phyloP scores from a whole-genome alignment of 2,113 vertebrate species.

The Manacus vitellinus region DNA sequence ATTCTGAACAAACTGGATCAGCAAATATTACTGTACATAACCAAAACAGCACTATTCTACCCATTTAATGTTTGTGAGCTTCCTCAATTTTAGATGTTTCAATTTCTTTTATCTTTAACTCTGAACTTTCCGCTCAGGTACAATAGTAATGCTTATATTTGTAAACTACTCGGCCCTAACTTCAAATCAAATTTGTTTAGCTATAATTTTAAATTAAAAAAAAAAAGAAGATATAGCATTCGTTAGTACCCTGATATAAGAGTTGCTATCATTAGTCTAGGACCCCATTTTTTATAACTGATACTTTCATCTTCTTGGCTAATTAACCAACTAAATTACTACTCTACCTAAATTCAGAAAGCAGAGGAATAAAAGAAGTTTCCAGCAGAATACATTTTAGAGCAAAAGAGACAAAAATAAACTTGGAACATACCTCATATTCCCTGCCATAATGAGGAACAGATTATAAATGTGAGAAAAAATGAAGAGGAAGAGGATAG shows the following conservation, averaged over 20 bases:
- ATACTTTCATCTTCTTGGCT: not conserved
- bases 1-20: not conserved
- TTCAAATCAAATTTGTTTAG: not conserved
- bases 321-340: not conserved
- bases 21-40: not conserved
- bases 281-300: not conserved
- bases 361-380: not conserved
- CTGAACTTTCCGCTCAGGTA: not conserved
- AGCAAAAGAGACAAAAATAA: not conserved
- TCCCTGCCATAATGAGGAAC: conserved; percentile 89
- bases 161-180: not conserved
- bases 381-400: not conserved
- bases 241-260: not conserved
- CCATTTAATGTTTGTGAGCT: not conserved
- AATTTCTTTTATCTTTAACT: not conserved
- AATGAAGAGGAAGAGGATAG: conserved; percentile 97
- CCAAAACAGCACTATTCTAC: not conserved
- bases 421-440: conserved; percentile 87
- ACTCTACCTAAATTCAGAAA: not conserved
- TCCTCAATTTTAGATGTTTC: not conserved
- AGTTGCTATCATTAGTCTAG: not conserved
- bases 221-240: not conserved
- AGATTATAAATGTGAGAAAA: conserved; percentile 98
- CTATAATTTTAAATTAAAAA: not conserved
- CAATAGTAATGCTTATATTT: not conserved